Evolutionary conservation across 2,113 vertebrate species (phyloP).

Genomic region (Perccottus glenii): DNA sequence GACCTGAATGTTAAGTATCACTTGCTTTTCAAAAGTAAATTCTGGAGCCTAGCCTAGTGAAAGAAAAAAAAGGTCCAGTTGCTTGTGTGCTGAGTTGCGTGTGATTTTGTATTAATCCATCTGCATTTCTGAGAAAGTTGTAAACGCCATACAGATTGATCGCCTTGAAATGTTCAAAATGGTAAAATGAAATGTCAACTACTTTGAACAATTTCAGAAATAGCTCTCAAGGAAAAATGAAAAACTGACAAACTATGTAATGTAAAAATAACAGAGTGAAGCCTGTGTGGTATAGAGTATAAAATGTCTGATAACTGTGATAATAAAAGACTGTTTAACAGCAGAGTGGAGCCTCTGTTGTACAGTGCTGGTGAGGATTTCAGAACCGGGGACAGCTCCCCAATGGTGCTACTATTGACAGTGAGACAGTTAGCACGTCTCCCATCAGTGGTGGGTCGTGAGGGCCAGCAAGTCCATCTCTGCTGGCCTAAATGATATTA

Average conservation of each 20-base stretch:
- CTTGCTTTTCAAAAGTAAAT: slow-evolving; percentile 16
- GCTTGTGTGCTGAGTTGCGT: not conserved
- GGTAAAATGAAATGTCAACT: slow-evolving; percentile 1
- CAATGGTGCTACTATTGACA: slow-evolving; percentile 3
- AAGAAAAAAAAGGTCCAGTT: slow-evolving; percentile 11
- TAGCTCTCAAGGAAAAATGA: rapidly evolving
- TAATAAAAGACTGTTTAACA: slow-evolving; percentile 22
- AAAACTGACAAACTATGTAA: not conserved
- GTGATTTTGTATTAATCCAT: not conserved
- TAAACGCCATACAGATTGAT: slow-evolving; percentile 11
- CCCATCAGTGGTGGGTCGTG: too few species aligned
- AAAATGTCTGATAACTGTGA: slow-evolving; percentile 31
- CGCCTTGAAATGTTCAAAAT: slow-evolving; percentile 20
- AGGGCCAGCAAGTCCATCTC: too few species aligned
- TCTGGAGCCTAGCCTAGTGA: slow-evolving; percentile 19
- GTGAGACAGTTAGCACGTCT: too few species aligned
- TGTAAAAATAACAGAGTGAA: not conserved
- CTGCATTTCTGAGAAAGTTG: not conserved
- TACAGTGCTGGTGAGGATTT: slow-evolving; percentile 41
- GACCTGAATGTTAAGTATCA: slow-evolving; percentile 42
- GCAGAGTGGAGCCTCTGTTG: slow-evolving; percentile 25
- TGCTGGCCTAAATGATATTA: too few species aligned
- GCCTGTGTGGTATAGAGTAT: not conserved
- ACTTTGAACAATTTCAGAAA: not conserved
- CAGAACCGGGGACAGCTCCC: slow-evolving; percentile 67